These are phyloP conservation scores for Coptotermes formosanus DNA, from an alignment of 1,140 invertebrate genomes.

Conservation along the genomic window DNA sequence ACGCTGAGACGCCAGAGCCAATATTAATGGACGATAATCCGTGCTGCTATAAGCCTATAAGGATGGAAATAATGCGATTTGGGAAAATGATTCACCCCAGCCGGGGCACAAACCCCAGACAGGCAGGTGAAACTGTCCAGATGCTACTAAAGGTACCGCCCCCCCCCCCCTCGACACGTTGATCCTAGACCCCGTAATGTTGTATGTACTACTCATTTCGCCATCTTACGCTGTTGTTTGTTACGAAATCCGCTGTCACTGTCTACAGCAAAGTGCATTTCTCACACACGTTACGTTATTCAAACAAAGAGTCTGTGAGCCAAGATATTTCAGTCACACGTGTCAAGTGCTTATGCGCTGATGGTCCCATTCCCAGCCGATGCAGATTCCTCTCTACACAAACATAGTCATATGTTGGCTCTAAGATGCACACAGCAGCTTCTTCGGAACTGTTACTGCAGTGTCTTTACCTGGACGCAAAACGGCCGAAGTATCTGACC, in stretches of 20 bases:
- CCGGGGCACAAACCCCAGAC: neutral
- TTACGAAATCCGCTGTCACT: neutral
- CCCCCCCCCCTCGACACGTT: neutral
- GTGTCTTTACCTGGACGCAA: too few relatives aligned
- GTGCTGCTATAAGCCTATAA: neutral
- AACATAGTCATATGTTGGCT: too few relatives aligned
- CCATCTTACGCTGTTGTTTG: neutral
- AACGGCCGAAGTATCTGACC: too few relatives aligned
- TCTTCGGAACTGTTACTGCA: too few relatives aligned
- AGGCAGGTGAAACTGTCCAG: neutral
- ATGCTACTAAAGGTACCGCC: neutral
- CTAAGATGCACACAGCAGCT: too few relatives aligned
- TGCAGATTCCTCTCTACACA: too few relatives aligned
- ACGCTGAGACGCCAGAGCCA: neutral
- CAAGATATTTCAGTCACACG: too few relatives aligned
- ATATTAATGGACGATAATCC: neutral
- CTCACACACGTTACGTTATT: too few relatives aligned
- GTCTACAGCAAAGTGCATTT: too few relatives aligned
- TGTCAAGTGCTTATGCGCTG: too few relatives aligned
- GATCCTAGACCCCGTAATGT: neutral
- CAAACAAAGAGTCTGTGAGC: too few relatives aligned
- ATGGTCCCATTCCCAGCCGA: too few relatives aligned
- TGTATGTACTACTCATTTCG: neutral
- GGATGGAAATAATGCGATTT: neutral
- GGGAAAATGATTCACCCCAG: neutral